These are phyloP conservation scores for Schizothorax lantsangensis DNA, from an alignment of 2,797 vertebrate species.

Conservation along the genomic window DNA sequence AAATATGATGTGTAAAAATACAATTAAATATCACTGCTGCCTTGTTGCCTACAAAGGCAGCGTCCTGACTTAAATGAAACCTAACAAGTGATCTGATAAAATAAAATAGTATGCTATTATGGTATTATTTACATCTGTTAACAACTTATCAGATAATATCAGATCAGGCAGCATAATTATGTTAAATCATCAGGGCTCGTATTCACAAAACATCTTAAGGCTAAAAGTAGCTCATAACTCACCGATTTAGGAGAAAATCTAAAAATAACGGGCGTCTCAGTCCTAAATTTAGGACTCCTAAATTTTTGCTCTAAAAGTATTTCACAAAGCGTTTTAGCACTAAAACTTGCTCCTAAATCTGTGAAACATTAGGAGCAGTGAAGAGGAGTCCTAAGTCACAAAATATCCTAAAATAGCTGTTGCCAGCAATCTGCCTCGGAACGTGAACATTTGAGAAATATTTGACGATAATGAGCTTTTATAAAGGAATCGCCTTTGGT, in stretches of 20 bases:
- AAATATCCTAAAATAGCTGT: too few species aligned
- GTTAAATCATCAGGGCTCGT: background rate
- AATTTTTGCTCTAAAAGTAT: too few species aligned
- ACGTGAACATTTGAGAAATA: too few species aligned
- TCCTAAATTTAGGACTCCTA: too few species aligned
- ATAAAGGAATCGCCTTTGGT: too few species aligned
- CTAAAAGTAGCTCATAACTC: background rate
- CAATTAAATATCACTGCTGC: background rate
- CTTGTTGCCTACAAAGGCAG: background rate
- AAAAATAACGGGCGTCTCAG: too few species aligned
- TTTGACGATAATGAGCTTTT: too few species aligned
- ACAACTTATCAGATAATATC: background rate
- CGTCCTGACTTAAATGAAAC: too few species aligned
- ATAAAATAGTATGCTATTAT: background rate
- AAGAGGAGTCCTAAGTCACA: too few species aligned
- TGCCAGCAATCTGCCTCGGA: too few species aligned
- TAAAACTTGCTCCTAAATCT: background rate
- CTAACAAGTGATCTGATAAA: background rate
- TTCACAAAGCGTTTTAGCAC: too few species aligned
- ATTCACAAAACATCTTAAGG: background rate
- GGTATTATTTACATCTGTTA: background rate
- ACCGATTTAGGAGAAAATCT: background rate
- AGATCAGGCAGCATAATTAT: background rate
- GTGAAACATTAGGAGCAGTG: too few species aligned
- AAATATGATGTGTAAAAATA: background rate